phyloP scores from a whole-genome alignment of 2,888 invertebrate species.

The Drosophila neutralis region DNA sequence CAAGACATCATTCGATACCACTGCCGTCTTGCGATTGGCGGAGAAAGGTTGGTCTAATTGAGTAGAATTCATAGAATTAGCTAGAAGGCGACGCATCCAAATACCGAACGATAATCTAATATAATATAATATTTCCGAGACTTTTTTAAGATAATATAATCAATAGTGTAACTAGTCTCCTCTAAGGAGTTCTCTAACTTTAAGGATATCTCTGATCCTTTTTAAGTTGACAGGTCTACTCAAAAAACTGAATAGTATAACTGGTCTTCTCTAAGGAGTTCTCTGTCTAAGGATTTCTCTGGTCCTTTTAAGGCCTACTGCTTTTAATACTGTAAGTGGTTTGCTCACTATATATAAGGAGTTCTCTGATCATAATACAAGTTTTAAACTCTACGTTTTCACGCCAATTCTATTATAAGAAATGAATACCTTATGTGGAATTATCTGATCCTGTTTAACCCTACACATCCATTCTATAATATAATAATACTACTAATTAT shows the following conservation, averaged over 20 bases:
- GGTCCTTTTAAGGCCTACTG: background rate
- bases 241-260: background rate
- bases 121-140: no score
- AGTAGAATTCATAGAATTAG: background rate
- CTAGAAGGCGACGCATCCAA: background rate
- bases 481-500: background rate
- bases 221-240: background rate
- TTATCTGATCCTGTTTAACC: background rate
- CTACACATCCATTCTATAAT: background rate
- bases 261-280: background rate
- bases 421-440: background rate
- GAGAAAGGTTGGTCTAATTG: background rate
- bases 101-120: no score
- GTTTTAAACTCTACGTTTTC: background rate
- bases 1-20: background rate
- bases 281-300: background rate
- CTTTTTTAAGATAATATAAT: no score
- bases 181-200: background rate
- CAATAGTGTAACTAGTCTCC: no score
- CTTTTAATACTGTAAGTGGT: background rate
- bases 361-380: background rate
- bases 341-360: background rate
- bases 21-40: conserved; percentile 53
- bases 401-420: background rate
- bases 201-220: background rate